These are phyloP conservation scores for Loris lydekkerianus DNA, from an alignment of 2,797 vertebrate genomes.

Conservation along the genomic window DNA sequence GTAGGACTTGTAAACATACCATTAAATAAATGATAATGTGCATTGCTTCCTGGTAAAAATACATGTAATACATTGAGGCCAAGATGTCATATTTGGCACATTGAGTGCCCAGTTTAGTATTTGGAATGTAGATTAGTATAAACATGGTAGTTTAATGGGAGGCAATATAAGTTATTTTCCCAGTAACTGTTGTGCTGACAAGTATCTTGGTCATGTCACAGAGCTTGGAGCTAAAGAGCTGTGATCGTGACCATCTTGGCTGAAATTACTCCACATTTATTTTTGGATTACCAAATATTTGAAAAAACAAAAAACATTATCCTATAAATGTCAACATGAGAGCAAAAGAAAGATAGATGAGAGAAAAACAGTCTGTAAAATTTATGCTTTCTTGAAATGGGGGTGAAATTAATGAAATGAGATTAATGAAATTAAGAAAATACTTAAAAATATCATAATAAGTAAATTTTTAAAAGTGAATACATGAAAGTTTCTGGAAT, in stretches of 20 bases:
- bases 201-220: background rate
- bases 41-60: background rate
- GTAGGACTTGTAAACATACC: background rate
- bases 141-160: background rate
- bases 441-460: background rate
- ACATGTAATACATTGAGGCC: background rate
- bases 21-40: background rate
- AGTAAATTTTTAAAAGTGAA: conserved; percentile 2
- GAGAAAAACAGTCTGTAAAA: background rate
- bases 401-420: background rate
- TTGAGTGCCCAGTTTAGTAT: background rate
- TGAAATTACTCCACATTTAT: background rate
- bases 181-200: background rate
- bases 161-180: background rate
- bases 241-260: background rate
- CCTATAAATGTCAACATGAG: background rate
- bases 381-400: background rate
- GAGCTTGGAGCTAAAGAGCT: background rate
- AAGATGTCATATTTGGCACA: background rate
- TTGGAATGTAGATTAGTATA: background rate
- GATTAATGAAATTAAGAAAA: background rate
- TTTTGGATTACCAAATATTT: background rate
- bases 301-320: background rate
- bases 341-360: background rate
- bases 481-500: background rate